Conservation (phyloP, 1,140 invertebrate genomes). For the Pantala flavescens region DNA sequence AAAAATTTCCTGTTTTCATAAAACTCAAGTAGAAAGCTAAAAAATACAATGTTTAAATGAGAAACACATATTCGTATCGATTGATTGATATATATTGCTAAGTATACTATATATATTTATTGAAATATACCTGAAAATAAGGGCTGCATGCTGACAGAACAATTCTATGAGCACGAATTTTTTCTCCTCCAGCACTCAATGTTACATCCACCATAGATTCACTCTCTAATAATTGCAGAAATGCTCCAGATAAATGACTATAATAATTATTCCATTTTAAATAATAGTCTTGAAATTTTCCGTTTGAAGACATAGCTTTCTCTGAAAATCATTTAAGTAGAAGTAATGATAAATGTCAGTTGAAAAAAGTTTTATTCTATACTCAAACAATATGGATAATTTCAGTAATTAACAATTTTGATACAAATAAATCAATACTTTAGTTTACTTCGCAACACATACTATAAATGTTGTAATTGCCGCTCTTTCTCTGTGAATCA, state of each 20-base stretch:
- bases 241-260: conserved; percentile 35
- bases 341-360: not conserved
- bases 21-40: too few species aligned
- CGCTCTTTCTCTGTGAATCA: not conserved
- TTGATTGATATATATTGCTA: too few species aligned
- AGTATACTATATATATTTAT: too few species aligned
- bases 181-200: conserved; percentile 3
- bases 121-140: conserved; percentile 49
- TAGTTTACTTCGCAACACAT: too few species aligned
- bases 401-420: too few species aligned
- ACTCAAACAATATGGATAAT: too few species aligned
- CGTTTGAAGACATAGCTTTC: not conserved
- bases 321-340: too few species aligned
- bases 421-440: too few species aligned
- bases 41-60: too few species aligned
- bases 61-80: too few species aligned
- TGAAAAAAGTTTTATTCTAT: too few species aligned
- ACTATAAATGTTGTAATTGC: not conserved
- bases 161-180: conserved; percentile 77
- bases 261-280: conserved; percentile 50
- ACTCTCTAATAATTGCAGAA: conserved; percentile 37
- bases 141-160: conserved; percentile 87
- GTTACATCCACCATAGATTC: conserved; percentile 33
- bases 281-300: conserved; percentile 28
- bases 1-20: too few species aligned